phyloP scores from a whole-genome alignment of 2,888 invertebrate genomes.

The Globia sparganii region DNA sequence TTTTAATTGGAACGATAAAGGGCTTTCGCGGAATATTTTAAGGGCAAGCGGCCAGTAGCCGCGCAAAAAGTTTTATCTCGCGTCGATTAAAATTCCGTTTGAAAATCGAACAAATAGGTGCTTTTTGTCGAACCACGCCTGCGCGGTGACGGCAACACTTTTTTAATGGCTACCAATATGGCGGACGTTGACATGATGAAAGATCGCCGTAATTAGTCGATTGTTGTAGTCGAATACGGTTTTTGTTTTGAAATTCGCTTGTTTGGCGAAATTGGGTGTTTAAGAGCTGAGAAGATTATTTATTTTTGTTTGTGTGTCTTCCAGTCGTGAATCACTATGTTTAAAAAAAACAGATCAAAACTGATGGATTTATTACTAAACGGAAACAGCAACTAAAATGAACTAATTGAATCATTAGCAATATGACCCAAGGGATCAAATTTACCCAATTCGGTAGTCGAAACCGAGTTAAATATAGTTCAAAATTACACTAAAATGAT shows the following conservation, averaged over 20 bases:
- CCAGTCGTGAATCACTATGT: background rate
- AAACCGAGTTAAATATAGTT: constrained; percentile 51
- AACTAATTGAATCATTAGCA: constrained; percentile 61
- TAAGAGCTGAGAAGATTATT: constrained; percentile 25
- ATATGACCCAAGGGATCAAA: constrained; percentile 45
- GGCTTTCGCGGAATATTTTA: constrained; percentile 81
- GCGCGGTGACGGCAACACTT: constrained; percentile 75
- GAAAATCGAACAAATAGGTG: constrained; percentile 83
- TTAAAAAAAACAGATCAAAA: background rate
- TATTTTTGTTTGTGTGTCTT: constrained; percentile 1
- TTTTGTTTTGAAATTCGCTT: constrained; percentile 51
- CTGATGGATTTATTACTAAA: constrained; percentile 32
- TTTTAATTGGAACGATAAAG: constrained; percentile 88
- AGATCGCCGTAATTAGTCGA: constrained; percentile 67
- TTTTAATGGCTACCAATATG: constrained; percentile 74
- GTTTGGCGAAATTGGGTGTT: constrained; percentile 46
- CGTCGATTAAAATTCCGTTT: constrained; percentile 75
- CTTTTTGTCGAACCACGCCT: constrained; percentile 82
- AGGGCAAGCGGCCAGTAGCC: constrained; percentile 66
- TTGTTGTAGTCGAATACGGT: constrained; percentile 58
- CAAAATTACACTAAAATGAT: constrained; percentile 69
- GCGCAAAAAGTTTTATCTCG: constrained; percentile 79
- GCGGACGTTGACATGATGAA: constrained; percentile 66
- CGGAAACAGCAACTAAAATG: constrained; percentile 47
- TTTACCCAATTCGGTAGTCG: constrained; percentile 47